Evolutionary conservation across 1,140 invertebrate species (phyloP).

Genomic region (Mamestra configurata): DNA sequence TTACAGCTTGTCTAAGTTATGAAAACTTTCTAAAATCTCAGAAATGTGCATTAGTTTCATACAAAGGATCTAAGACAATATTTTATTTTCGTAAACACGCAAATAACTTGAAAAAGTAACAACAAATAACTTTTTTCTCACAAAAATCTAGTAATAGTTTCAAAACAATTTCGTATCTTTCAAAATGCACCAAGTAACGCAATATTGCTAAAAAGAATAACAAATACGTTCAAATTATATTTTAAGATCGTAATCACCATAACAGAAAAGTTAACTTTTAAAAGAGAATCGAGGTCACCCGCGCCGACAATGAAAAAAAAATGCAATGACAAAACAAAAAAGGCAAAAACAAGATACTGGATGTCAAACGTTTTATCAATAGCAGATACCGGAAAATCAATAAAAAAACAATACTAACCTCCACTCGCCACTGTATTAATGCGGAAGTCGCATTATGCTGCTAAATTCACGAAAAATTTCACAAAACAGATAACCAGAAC

Average conservation of each 20-base stretch:
- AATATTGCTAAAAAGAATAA: background rate
- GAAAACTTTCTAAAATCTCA: background rate
- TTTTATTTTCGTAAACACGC: too few relatives aligned
- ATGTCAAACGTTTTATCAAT: conserved; percentile 11
- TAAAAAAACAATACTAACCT: conserved; percentile 33
- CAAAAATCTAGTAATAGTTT: background rate
- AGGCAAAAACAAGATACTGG: conserved; percentile 33
- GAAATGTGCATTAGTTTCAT: too few relatives aligned
- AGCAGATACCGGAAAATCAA: background rate
- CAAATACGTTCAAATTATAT: conserved; percentile 6
- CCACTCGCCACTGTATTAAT: background rate
- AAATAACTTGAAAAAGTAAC: too few relatives aligned
- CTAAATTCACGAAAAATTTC: conserved; percentile 41
- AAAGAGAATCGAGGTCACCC: conserved; percentile 45
- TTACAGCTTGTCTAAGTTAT: background rate
- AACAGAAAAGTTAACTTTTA: conserved; percentile 41
- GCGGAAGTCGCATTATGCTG: conserved; percentile 3
- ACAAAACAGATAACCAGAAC: conserved; percentile 53
- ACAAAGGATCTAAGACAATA: too few relatives aligned
- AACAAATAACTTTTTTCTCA: background rate
- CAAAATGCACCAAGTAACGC: background rate
- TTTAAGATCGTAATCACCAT: conserved; percentile 22
- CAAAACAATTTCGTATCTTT: background rate
- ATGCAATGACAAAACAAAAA: conserved; percentile 34
- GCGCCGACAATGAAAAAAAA: conserved; percentile 33